A percentile compares a stretch with the other conserved stretches of the same genome.
phyloP scores from a whole-genome alignment of 2,797 vertebrate species.

The Harpagifer antarcticus region DNA sequence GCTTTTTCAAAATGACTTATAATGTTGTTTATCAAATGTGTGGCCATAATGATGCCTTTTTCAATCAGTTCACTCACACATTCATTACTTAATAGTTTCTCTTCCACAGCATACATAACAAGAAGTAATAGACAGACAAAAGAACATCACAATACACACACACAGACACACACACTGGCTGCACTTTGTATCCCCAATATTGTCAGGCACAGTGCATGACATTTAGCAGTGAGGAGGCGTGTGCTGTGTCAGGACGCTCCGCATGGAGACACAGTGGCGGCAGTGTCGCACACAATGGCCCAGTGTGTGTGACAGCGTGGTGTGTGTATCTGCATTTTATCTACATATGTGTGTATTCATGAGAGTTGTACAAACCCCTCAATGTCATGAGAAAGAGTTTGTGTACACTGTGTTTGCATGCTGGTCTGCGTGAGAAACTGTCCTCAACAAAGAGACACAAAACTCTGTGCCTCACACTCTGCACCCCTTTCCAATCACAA shows the following conservation, averaged over 20 bases:
- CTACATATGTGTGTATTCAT: conserved; percentile 34
- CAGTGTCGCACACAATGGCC: conserved; percentile 71
- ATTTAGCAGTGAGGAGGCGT: conserved; percentile 66
- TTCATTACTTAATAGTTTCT: neutral
- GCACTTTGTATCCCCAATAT: conserved; percentile 40
- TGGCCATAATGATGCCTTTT: neutral
- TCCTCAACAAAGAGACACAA: conserved; percentile 30
- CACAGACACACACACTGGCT: neutral
- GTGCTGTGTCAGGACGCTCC: conserved; percentile 66
- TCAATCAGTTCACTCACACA: neutral
- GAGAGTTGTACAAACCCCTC: conserved; percentile 36
- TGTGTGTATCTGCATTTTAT: conserved; percentile 45
- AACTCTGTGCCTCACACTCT: neutral
- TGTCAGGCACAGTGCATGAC: conserved; percentile 50
- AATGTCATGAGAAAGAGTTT: conserved; percentile 41
- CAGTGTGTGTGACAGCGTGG: conserved; percentile 47
- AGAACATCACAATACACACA: neutral
- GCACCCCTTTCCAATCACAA: neutral
- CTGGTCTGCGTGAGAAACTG: conserved; percentile 36
- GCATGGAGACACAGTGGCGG: conserved; percentile 62
- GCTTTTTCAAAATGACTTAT: neutral
- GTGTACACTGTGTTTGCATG: conserved; percentile 45
- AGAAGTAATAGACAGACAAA: neutral
- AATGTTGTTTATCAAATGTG: neutral
- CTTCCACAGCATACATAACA: neutral